Evolutionary conservation across 1,140 invertebrate species (phyloP), one percentile per base, ranked within the genome.

Genomic region (Adelges cooleyi): DNA sequence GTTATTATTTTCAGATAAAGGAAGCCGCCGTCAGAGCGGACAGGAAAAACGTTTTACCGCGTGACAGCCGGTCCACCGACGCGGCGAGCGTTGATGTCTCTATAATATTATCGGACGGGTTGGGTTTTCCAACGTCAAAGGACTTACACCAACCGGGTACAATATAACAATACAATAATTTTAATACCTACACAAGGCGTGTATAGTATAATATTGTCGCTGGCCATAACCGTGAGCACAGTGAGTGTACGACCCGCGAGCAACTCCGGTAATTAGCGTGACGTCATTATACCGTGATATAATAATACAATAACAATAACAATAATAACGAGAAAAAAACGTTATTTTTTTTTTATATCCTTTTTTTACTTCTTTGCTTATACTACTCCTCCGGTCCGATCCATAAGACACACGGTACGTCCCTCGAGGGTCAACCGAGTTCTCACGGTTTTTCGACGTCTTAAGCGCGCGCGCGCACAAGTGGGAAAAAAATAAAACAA

Each of bases 391-490:
- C 25, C 38, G 20, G 42, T 46, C 27, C 44, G 20, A 48, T 62
- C 56, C 56, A 62, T 46, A 62, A 62, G 56, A 62, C 56, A 62
- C 56, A 22, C 56, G 42, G 56, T 17, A 22, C 27, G 56, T 62
- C 56, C 56, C 56, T 62, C 56, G 56, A 62, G 56, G 56, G 56
- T 62, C 56, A 46, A 44, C 44, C 29, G 42, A 23, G 56, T 62
- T 62, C 56, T 62, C 56, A 62, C 56, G 56, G 56, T 62, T 46
- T 62, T 54, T 48, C 27, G 11, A 33, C 29, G 29, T 33, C 29
- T 33, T 11, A 33, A 33, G 11, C 11, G 11, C 29, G 11, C 29
- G 29, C 11, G 11, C 11, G 11, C 29, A 33, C 29, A 33, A 33
- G 29, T 6, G 5, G 5, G 5, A 33, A 11, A 33, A 33, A 33